Conservation (phyloP, 1,140 invertebrate genomes). For the Ylistrum balloti region DNA sequence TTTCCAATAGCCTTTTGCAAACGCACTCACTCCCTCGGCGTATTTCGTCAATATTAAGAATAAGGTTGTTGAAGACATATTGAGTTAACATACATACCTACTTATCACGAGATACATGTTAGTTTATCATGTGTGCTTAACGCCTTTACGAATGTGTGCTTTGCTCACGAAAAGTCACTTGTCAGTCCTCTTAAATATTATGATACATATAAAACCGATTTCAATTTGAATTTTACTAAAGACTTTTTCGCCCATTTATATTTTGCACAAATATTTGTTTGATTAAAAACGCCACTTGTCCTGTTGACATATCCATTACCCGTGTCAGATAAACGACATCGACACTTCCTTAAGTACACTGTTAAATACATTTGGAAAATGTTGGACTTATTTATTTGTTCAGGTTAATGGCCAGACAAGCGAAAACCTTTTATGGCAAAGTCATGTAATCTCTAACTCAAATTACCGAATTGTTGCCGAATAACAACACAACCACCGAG, state of each 20-base stretch:
- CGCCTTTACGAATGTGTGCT: not conserved
- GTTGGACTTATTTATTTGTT: not conserved
- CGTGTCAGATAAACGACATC: not conserved
- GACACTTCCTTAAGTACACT: not conserved
- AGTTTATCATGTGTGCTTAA: not conserved
- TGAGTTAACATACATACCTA: no score
- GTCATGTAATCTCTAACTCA: not conserved
- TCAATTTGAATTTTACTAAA: not conserved
- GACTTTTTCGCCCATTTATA: not conserved
- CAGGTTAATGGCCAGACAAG: not conserved
- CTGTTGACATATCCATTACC: conserved; percentile 37
- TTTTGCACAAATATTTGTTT: conserved; percentile 11
- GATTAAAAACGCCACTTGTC: not conserved
- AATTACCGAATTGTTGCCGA: not conserved
- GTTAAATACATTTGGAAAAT: not conserved
- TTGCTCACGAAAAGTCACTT: not conserved
- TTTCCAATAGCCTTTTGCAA: not conserved
- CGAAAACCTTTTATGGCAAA: not conserved
- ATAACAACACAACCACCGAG: not conserved
- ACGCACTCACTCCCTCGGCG: no score
- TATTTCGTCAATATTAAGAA: no score
- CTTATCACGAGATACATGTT: not conserved
- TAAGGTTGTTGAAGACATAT: no score
- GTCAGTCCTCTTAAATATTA: not conserved
- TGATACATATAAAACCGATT: not conserved